Percentiles rank a stretch among this genome's conserved stretches.
Conservation (phyloP, 1,140 invertebrate species). For the Solen grandis region DNA sequence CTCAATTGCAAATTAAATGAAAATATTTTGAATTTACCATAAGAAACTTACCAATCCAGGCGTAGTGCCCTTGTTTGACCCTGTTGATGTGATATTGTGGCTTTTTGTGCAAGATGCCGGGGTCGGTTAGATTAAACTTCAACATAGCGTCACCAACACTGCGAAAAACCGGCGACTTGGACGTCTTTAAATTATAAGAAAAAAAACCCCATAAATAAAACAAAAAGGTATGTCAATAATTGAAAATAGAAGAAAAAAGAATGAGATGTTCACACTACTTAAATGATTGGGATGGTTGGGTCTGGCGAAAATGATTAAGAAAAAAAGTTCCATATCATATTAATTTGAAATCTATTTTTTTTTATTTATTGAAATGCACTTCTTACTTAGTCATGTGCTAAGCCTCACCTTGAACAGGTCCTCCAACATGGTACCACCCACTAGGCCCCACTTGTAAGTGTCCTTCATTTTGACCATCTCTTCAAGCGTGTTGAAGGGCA, state of each 20-base stretch:
- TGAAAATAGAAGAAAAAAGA: too few relatives aligned
- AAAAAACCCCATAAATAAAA: too few relatives aligned
- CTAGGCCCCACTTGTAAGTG: slow-evolving; percentile 60
- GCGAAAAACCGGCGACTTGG: neutral
- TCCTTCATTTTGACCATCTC: slow-evolving; percentile 58
- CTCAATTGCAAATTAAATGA: too few relatives aligned
- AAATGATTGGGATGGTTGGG: too few relatives aligned
- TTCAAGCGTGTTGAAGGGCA: slow-evolving; percentile 57
- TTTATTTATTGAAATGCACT: too few relatives aligned
- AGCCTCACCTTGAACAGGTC: slow-evolving; percentile 58
- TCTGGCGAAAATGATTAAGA: too few relatives aligned
- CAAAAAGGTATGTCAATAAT: too few relatives aligned
- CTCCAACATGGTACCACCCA: slow-evolving; percentile 43
- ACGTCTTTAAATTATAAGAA: slow-evolving; percentile 22
- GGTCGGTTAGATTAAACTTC: slow-evolving; percentile 22
- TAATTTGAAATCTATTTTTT: too few relatives aligned
- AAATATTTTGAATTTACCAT: too few relatives aligned
- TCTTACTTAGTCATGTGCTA: too few relatives aligned
- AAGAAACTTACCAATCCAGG: slow-evolving; percentile 49
- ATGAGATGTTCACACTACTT: too few relatives aligned
- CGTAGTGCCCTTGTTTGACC: slow-evolving; percentile 10
- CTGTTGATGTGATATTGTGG: neutral
- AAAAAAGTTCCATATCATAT: too few relatives aligned
- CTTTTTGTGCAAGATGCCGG: neutral
- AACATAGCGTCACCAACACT: slow-evolving; percentile 1